These are phyloP conservation scores for Galaxea fascicularis DNA, from an alignment of 92 coral and sea anemone species.

Conservation along the genomic window DNA sequence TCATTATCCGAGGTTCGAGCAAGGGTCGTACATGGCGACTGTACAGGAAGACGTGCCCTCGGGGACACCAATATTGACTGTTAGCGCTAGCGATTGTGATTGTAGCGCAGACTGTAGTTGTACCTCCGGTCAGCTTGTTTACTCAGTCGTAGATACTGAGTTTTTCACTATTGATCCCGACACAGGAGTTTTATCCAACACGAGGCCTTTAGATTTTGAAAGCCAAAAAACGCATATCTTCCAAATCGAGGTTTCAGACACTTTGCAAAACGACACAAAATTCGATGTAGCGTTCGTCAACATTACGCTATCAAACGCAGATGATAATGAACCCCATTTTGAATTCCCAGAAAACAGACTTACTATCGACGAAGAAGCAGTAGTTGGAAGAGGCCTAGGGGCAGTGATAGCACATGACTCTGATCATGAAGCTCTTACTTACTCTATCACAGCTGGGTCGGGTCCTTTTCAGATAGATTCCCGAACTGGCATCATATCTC, in stretches of 20 bases:
- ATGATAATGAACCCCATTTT: slow-evolving; percentile 85
- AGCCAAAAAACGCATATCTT: slow-evolving; percentile 52
- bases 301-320: slow-evolving; percentile 61
- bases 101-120: slow-evolving; percentile 80
- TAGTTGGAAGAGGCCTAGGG: slow-evolving; percentile 66
- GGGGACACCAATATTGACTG: slow-evolving; percentile 79
- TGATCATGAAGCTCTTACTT: slow-evolving; percentile 61
- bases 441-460: slow-evolving; percentile 56
- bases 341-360: slow-evolving; percentile 47
- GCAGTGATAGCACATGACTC: slow-evolving; percentile 71
- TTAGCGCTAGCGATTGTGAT: slow-evolving; percentile 91
- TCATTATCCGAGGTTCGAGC: slow-evolving; percentile 72
- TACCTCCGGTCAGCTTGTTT: slow-evolving; percentile 67
- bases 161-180: slow-evolving; percentile 64
- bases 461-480: slow-evolving; percentile 65
- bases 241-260: slow-evolving; percentile 62
- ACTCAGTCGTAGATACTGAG: slow-evolving; percentile 60
- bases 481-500: slow-evolving; percentile 69
- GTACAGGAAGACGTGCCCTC: slow-evolving; percentile 65
- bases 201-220: slow-evolving; percentile 73
- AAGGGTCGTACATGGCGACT: slow-evolving; percentile 63
- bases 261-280: slow-evolving; percentile 31
- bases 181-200: slow-evolving; percentile 79
- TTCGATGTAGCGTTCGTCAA: slow-evolving; percentile 75
- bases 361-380: slow-evolving; percentile 72